These are phyloP conservation scores for Cuniculus paca DNA, from an alignment of 2,797 vertebrate species.

Conservation along the genomic window DNA sequence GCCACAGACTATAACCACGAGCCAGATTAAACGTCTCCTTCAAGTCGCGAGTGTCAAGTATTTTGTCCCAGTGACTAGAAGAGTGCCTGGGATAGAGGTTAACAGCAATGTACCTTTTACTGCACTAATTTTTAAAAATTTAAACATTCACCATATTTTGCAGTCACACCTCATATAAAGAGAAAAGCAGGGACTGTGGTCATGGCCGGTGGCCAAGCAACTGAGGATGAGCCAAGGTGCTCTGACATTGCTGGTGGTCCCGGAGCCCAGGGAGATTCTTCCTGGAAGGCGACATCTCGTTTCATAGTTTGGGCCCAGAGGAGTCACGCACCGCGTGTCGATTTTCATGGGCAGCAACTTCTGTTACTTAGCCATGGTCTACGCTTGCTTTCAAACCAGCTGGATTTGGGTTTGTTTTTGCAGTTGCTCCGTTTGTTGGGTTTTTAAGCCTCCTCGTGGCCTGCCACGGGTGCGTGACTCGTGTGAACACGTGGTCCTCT, in stretches of 20 bases:
- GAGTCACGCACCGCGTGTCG: too few species aligned
- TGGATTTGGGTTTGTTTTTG: too few species aligned
- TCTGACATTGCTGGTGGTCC: fast-evolving
- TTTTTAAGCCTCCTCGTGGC: too few species aligned
- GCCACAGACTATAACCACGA: background rate
- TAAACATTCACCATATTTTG: background rate
- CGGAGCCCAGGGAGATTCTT: too few species aligned
- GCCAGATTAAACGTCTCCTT: background rate
- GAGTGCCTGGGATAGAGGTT: background rate
- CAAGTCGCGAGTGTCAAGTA: background rate
- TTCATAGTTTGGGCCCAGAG: too few species aligned
- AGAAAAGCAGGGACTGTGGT: fast-evolving
- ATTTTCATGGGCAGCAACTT: too few species aligned
- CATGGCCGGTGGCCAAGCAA: fast-evolving
- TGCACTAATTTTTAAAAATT: background rate
- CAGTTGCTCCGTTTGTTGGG: too few species aligned
- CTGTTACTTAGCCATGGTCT: too few species aligned
- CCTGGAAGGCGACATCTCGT: too few species aligned
- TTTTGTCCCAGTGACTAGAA: background rate
- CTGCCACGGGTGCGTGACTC: too few species aligned
- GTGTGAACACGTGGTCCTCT: too few species aligned
- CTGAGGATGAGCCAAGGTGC: fast-evolving
- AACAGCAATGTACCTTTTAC: background rate
- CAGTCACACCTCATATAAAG: background rate
- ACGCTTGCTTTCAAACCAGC: too few species aligned